These are phyloP conservation scores for Sturmia bella DNA, from an alignment of 2,888 invertebrate species.

Conservation along the genomic window DNA sequence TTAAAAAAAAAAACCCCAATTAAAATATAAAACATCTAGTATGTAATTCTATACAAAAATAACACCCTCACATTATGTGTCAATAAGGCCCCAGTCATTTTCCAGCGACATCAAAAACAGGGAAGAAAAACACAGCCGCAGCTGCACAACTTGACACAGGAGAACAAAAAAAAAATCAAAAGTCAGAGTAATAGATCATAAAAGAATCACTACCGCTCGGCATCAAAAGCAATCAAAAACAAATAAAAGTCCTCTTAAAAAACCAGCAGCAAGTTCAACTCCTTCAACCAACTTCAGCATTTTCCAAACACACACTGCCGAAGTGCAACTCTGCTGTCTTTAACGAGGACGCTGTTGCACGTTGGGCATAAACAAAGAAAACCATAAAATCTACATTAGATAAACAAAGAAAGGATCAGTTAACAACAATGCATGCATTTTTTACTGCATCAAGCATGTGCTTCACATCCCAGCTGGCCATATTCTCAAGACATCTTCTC, in stretches of 20 bases:
- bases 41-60: slow-evolving; percentile 52
- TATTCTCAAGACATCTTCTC: too few species aligned
- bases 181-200: slow-evolving; percentile 19
- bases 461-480: not conserved
- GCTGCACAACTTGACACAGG: slow-evolving; percentile 6
- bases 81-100: slow-evolving; percentile 11
- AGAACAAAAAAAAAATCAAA: not conserved
- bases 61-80: slow-evolving; percentile 29
- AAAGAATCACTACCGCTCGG: slow-evolving; percentile 42
- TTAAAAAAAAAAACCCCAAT: not conserved
- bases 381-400: slow-evolving; percentile 60
- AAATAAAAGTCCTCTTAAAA: slow-evolving; percentile 66
- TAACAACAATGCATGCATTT: slow-evolving; percentile 33
- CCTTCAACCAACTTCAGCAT: not conserved
- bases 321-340: slow-evolving; percentile 16
- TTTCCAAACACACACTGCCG: slow-evolving; percentile 16
- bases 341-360: slow-evolving; percentile 13
- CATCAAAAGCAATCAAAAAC: slow-evolving; percentile 67
- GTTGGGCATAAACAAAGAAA: slow-evolving; percentile 52
- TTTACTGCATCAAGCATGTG: slow-evolving; percentile 34
- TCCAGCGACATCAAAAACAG: slow-evolving; percentile 1
- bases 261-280: slow-evolving; percentile 53
- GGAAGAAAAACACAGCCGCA: not conserved
- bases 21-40: not conserved
- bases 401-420: slow-evolving; percentile 68